Base-by-base conservation (phyloP, 2,797 vertebrate genomes). In the Eidolon dupreanum region DNA sequence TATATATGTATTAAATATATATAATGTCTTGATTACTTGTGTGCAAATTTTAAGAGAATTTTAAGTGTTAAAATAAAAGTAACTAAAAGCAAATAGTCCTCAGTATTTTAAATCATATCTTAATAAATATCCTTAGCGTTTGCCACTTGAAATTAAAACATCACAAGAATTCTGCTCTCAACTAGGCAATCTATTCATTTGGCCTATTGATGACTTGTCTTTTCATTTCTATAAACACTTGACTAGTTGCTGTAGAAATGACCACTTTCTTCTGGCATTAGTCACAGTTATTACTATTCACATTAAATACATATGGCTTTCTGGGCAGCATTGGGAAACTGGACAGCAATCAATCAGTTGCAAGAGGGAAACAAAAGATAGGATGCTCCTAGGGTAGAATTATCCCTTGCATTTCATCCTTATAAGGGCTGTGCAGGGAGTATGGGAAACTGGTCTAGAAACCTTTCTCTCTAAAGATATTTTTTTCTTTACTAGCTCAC, bases 101-200 rank as follows among this genome's bases (percentile, higher is more conserved):
- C 33, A 49, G 38, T 88, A n/a, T 36, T 89, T 95, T 38, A 96
- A 96, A 88, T 81, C 17, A 79, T 16, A 81, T 70, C 55, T 92
- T 88, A 90, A 51, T 65, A 94, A 49, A 73, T 46, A 9, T 12
- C 79, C 92, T 93, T 9, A 55, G 22, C 57, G 6, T 78, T 94
- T 89, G n/a, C 49, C 61, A 81, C 33, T 43, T 33, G 3, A 83
- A 86, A 81, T 81, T 43, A 85, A 94, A 94, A 75, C n/a, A 82
- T 79, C 38, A 61, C 46, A 65, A 65, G n/a, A 65, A 83, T 92
- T 77, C 49, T 63, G 65, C 55, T 93, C 20, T 96, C 61, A 88
- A 11, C 38, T 36, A 81, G 70, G 22, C 46, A 55, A 31, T 43
- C 88, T 79, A 5, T 57, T 61, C 84, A 84, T 16, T 84, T 79